Evolutionary conservation across 2,797 vertebrate species (phyloP).

Genomic region (Myiotriccus ornatus): DNA sequence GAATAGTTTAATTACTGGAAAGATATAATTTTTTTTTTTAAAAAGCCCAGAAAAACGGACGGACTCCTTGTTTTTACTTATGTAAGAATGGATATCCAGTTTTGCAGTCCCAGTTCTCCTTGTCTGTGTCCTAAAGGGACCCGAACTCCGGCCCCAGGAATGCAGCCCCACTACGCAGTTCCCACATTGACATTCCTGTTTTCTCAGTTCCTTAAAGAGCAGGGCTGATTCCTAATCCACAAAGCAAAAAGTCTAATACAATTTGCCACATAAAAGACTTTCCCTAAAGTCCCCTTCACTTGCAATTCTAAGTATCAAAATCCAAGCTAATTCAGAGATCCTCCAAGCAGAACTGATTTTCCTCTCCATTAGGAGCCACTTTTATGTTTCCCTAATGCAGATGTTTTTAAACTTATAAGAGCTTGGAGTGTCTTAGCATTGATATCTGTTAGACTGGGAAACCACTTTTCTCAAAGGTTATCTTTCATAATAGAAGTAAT

Average conservation of each 20-base stretch:
- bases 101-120: neutral
- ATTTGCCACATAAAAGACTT: conserved; percentile 47
- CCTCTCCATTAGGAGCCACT: neutral
- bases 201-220: neutral
- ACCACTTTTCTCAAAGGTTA: neutral
- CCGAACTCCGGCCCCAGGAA: neutral
- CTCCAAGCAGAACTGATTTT: conserved; percentile 58
- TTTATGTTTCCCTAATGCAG: neutral
- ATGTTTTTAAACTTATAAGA: neutral
- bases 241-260: conserved; percentile 30
- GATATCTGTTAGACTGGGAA: neutral
- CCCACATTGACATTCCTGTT: neutral
- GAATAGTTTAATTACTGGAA: neutral
- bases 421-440: neutral
- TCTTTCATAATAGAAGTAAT: neutral
- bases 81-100: neutral
- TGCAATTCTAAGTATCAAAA: conserved; percentile 1
- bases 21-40: neutral
- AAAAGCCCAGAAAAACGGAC: neutral
- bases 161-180: neutral
- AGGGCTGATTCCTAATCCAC: neutral
- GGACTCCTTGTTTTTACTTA: neutral
- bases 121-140: neutral
- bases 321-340: conserved; percentile 35
- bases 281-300: neutral